Evolutionary conservation across 2,888 invertebrate genomes (phyloP).

Genomic region (Congeria kusceri): DNA sequence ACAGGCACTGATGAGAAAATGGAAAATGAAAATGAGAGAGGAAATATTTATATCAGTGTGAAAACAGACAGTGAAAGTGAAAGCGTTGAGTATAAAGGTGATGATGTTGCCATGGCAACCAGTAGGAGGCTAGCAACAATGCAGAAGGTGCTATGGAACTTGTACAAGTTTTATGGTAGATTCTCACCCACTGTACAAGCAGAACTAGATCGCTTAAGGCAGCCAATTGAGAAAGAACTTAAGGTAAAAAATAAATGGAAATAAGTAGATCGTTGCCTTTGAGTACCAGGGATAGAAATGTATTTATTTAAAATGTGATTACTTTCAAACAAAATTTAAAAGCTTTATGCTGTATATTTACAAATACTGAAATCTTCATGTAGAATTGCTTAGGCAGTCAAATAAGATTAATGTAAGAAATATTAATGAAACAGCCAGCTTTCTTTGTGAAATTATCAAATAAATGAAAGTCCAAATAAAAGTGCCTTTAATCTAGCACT

Average conservation of each 20-base stretch:
- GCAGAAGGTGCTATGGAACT: slow-evolving; percentile 83
- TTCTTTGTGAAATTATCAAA: too few relatives aligned
- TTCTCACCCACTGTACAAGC: slow-evolving; percentile 89
- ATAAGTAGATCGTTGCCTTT: too few relatives aligned
- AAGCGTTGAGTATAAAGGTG: background rate
- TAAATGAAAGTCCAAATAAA: too few relatives aligned
- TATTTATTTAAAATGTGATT: too few relatives aligned
- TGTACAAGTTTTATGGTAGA: slow-evolving; percentile 93
- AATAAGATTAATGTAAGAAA: too few relatives aligned
- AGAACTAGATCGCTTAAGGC: slow-evolving; percentile 89
- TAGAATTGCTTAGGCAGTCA: too few relatives aligned
- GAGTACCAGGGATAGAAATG: too few relatives aligned
- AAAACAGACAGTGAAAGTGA: background rate
- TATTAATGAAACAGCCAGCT: too few relatives aligned
- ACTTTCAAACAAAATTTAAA: too few relatives aligned
- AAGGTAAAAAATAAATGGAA: slow-evolving; percentile 85
- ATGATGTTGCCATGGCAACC: slow-evolving; percentile 16
- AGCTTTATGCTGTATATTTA: too few relatives aligned
- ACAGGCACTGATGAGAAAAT: background rate
- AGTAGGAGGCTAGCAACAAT: slow-evolving; percentile 37
- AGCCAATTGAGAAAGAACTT: slow-evolving; percentile 95
- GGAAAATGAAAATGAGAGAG: background rate
- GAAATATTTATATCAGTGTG: background rate
- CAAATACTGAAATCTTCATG: too few relatives aligned
- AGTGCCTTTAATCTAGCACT: too few relatives aligned